Evolutionary conservation across 92 coral and sea anemone species (phyloP).

Genomic region (Palythoa grandiflora): DNA sequence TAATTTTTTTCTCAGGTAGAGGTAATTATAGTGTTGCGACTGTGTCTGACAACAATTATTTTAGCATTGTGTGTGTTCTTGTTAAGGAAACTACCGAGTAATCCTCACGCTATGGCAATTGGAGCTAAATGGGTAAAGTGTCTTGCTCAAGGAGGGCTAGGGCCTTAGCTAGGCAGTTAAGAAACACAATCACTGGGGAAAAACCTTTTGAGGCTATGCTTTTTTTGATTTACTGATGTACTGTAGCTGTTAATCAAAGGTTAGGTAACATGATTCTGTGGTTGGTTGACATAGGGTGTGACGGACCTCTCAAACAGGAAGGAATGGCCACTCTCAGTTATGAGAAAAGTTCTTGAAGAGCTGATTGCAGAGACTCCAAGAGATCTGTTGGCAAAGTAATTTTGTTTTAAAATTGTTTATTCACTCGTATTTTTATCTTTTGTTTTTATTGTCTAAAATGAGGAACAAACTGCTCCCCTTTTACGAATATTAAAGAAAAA

Average conservation of each 20-base stretch:
- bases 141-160: too few relatives aligned
- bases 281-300: conserved; percentile 69
- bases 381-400: conserved; percentile 90
- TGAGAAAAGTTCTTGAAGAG: conserved; percentile 91
- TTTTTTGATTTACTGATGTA: background rate
- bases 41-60: too few relatives aligned
- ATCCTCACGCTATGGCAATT: too few relatives aligned
- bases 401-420: background rate
- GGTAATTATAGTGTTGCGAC: too few relatives aligned
- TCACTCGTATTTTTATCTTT: background rate
- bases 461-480: background rate
- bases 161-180: too few relatives aligned
- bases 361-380: conserved; percentile 91
- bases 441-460: background rate
- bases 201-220: too few relatives aligned
- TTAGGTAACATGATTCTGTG: background rate
- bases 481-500: too few relatives aligned
- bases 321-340: conserved; percentile 93
- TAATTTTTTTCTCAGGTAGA: too few relatives aligned
- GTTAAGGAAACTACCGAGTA: too few relatives aligned
- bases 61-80: too few relatives aligned
- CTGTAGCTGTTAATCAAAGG: background rate
- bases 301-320: conserved; percentile 85
- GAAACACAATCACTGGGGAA: too few relatives aligned
- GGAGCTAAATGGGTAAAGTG: too few relatives aligned